Evolutionary conservation across 2,113 vertebrate species (phyloP).

Genomic region (Tauraco erythrolophus): DNA sequence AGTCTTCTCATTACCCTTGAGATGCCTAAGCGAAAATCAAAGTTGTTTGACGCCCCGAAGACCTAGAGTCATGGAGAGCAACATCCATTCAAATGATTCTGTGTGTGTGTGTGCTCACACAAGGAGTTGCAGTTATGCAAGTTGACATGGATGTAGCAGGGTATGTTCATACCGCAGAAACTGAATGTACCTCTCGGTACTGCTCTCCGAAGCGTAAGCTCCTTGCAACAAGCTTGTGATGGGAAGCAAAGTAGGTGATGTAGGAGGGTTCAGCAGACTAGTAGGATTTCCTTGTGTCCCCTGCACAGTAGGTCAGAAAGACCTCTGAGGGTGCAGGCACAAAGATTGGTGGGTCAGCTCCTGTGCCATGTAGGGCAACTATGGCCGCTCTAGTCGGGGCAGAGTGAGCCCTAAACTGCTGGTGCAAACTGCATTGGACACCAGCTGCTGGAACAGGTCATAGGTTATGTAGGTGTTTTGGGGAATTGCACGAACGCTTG

Average conservation of each 20-base stretch:
- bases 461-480: background rate
- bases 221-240: background rate
- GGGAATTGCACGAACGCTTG: accelerated
- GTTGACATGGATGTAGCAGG: background rate
- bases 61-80: background rate
- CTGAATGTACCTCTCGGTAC: background rate
- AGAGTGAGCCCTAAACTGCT: background rate
- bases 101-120: accelerated
- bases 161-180: background rate
- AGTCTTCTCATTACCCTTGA: background rate
- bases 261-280: background rate
- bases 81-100: background rate
- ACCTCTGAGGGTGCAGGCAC: background rate
- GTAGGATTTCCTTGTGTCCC: background rate
- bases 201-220: background rate
- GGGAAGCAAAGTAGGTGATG: background rate
- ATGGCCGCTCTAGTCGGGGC: background rate
- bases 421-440: background rate
- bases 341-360: background rate
- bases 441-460: background rate
- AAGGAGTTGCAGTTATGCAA: accelerated
- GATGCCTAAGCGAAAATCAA: background rate
- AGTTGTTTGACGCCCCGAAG: accelerated
- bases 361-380: background rate
- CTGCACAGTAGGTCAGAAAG: background rate